These are phyloP conservation scores for Melanostoma mellinum DNA, from an alignment of 2,888 invertebrate species.

Conservation along the genomic window DNA sequence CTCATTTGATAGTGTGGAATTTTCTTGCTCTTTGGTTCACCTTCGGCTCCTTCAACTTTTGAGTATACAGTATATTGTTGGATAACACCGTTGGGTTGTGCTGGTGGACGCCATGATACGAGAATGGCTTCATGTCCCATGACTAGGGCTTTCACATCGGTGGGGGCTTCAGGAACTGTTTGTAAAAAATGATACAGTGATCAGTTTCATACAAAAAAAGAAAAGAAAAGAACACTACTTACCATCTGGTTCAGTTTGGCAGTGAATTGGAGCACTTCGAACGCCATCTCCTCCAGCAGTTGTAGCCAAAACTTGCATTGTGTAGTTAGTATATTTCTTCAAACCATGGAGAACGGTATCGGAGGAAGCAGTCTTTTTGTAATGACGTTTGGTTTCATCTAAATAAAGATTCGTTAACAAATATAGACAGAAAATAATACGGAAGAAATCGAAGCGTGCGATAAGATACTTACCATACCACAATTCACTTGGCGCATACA, in stretches of 20 bases:
- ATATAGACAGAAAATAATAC: background rate
- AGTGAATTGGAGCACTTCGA: constrained; percentile 88
- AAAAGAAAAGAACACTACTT: constrained; percentile 73
- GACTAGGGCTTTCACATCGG: constrained; percentile 95
- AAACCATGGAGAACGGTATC: constrained; percentile 96
- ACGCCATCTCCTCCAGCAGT: constrained; percentile 98
- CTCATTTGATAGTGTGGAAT: constrained; percentile 92
- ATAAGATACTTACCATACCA: constrained; percentile 91
- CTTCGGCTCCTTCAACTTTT: constrained; percentile 87
- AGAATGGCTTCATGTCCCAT: constrained; percentile 96
- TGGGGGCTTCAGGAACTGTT: constrained; percentile 95
- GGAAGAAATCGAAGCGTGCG: background rate
- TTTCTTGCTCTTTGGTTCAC: constrained; percentile 88
- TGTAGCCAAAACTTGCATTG: constrained; percentile 97
- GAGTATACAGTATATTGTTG: constrained; percentile 96
- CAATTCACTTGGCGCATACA: constrained; percentile 94
- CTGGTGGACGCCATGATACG: constrained; percentile 96
- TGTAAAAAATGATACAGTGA: constrained; percentile 48
- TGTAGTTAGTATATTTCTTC: constrained; percentile 97
- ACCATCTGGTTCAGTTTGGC: constrained; percentile 98
- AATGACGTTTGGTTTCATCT: constrained; percentile 95
- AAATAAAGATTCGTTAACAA: constrained; percentile 72
- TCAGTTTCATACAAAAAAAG: background rate
- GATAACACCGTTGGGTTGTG: constrained; percentile 95
- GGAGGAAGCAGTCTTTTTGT: constrained; percentile 95